A percentile compares a stretch with the other conserved stretches of the same genome.
Evolutionary conservation across 2,797 vertebrate species (phyloP).

Genomic region (Spinus olivaceus): DNA sequence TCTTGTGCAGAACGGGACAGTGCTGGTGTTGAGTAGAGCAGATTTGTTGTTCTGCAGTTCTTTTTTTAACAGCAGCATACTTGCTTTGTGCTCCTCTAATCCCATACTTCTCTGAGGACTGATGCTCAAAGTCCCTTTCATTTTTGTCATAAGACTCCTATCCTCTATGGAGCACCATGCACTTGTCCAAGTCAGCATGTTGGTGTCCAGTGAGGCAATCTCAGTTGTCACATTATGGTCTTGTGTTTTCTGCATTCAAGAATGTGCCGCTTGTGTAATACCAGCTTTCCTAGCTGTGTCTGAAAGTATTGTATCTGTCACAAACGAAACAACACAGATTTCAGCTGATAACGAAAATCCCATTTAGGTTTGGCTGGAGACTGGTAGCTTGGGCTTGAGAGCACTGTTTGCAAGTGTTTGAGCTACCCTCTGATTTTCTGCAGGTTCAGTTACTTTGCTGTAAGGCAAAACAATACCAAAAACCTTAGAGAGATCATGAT

Average conservation of each 20-base stretch:
- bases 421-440: neutral
- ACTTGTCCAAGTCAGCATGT: fast-evolving
- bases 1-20: neutral
- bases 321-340: neutral
- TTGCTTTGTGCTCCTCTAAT: neutral
- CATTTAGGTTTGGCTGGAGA: neutral
- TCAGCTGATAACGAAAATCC: neutral
- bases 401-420: neutral
- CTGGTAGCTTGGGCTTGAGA: neutral
- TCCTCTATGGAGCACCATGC: neutral
- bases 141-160: neutral
- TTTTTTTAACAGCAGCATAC: neutral
- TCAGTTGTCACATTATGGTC: neutral
- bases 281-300: neutral
- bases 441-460: neutral
- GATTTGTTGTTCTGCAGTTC: neutral
- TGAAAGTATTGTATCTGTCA: neutral
- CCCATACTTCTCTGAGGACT: neutral
- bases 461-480: neutral
- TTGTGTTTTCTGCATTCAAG: neutral
- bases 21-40: neutral
- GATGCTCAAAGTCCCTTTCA: neutral
- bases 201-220: neutral
- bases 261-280: neutral
- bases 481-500: neutral